Percentiles rank a stretch among this genome's conserved stretches.
phyloP scores from a whole-genome alignment of 2,113 vertebrate genomes.

The Bos indicus region DNA sequence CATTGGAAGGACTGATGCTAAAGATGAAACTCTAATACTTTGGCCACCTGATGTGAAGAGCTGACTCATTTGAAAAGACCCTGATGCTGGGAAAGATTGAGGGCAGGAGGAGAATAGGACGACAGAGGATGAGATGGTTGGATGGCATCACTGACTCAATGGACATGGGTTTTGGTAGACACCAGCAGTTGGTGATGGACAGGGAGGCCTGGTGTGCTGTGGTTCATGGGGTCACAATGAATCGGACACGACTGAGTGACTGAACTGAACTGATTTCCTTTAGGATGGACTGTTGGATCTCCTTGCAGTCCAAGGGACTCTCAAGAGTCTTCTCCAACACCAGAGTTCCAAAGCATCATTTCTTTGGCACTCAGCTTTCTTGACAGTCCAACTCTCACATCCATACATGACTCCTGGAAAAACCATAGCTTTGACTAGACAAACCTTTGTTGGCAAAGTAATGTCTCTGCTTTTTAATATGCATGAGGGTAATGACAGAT shows the following conservation, averaged over 20 bases:
- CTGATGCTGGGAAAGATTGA: neutral
- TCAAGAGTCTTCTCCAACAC: neutral
- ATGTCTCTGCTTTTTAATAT: neutral
- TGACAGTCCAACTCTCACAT: neutral
- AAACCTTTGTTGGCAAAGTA: neutral
- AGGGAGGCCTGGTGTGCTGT: rapidly evolving
- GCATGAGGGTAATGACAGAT: neutral
- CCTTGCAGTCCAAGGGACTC: neutral
- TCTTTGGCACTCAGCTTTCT: neutral
- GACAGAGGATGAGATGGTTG: neutral
- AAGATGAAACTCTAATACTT: neutral
- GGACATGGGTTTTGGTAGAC: neutral
- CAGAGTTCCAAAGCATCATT: neutral
- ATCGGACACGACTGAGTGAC: rapidly evolving
- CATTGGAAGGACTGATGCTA: neutral
- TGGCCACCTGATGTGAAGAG: neutral
- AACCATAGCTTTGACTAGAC: neutral
- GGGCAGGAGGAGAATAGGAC: neutral
- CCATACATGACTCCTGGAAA: neutral
- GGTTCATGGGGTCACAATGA: neutral
- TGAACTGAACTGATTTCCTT: neutral
- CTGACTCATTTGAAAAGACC: neutral
- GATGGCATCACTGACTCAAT: neutral
- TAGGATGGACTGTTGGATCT: neutral
- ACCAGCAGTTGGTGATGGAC: rapidly evolving